These are phyloP conservation scores for Melieria omissa DNA, from an alignment of 2,888 invertebrate species.

Conservation along the genomic window DNA sequence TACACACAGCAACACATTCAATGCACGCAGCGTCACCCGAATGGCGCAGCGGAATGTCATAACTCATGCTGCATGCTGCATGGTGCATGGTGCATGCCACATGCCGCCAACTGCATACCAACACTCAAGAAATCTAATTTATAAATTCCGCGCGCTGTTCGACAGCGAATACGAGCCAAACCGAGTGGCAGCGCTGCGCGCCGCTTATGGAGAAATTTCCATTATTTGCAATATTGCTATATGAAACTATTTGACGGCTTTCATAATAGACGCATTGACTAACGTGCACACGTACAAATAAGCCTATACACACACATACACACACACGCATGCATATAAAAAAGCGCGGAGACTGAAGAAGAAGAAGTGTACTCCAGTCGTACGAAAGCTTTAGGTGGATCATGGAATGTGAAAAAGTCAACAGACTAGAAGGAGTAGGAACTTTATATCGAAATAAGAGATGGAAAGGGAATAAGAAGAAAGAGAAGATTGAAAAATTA, in stretches of 20 bases:
- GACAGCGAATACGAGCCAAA: too few relatives aligned
- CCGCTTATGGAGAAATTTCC: background rate
- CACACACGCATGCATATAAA: background rate
- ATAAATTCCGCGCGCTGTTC: background rate
- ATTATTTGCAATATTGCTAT: conserved; percentile 16
- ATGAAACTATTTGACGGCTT: conserved; percentile 7
- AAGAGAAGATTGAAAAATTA: too few relatives aligned
- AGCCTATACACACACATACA: background rate
- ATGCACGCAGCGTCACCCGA: background rate
- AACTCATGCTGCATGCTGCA: conserved; percentile 9
- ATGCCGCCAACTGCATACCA: background rate
- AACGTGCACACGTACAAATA: background rate
- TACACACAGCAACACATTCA: background rate
- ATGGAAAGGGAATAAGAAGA: too few relatives aligned
- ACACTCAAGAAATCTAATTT: conserved; percentile 11
- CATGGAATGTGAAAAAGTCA: too few relatives aligned
- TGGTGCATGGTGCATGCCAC: background rate
- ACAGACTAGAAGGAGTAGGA: too few relatives aligned
- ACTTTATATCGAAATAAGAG: too few relatives aligned
- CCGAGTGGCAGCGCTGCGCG: too few relatives aligned
- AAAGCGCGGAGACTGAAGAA: too few relatives aligned
- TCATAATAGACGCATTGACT: conserved; percentile 8
- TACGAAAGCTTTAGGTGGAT: too few relatives aligned
- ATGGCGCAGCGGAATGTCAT: conserved; percentile 6
- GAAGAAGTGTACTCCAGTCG: too few relatives aligned